Evolutionary conservation across 2,113 vertebrate species (phyloP).

Genomic region (Melanocharis versteri): DNA sequence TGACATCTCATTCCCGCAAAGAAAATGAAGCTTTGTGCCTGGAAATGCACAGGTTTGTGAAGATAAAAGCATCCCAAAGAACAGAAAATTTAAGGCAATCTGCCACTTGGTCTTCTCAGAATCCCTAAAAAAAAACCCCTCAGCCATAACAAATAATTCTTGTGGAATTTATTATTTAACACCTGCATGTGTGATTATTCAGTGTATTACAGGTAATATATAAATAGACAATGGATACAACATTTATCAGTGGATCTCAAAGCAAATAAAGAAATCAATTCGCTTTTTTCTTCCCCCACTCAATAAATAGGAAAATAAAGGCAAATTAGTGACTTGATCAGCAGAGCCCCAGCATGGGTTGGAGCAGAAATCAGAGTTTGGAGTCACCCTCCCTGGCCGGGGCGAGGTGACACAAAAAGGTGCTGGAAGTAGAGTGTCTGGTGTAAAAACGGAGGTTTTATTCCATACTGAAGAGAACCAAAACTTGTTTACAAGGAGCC

Average conservation of each 20-base stretch:
- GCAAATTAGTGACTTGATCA: not conserved
- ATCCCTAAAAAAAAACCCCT: not conserved
- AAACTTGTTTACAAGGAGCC: not conserved
- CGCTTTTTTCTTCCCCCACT: accelerated
- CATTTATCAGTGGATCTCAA: not conserved
- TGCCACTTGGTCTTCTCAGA: not conserved
- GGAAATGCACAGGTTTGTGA: not conserved
- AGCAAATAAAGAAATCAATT: not conserved
- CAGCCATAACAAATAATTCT: not conserved
- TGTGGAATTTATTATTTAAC: not conserved
- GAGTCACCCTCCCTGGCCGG: not conserved
- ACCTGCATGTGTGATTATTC: not conserved
- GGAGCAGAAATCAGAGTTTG: not conserved
- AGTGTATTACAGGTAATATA: not conserved
- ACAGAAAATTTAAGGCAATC: not conserved
- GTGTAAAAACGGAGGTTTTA: not conserved
- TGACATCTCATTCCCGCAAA: not conserved
- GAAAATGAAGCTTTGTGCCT: not conserved
- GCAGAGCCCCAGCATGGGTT: not conserved
- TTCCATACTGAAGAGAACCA: not conserved
- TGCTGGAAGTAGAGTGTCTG: not conserved
- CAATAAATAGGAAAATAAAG: not conserved
- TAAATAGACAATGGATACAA: not conserved
- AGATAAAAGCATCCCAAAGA: not conserved
- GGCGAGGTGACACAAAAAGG: not conserved